Conservation (phyloP, 2,888 invertebrate genomes). For the Onthophagus sagittarius region DNA sequence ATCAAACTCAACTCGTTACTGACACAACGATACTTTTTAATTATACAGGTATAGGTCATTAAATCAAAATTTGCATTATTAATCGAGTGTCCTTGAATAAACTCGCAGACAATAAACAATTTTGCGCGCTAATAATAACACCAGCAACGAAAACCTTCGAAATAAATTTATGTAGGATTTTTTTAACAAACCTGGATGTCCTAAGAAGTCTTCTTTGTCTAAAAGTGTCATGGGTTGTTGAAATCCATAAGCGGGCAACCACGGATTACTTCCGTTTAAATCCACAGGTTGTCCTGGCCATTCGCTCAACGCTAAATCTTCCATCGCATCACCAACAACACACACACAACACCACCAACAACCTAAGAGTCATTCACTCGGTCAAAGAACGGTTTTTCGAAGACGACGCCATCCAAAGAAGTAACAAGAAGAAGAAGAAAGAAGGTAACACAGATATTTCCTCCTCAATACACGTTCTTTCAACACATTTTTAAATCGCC, state of each 20-base stretch:
- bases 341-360: neutral
- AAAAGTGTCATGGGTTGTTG: slow-evolving; percentile 57
- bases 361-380: slow-evolving; percentile 42
- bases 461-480: neutral
- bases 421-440: neutral
- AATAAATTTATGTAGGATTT: neutral
- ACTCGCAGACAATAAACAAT: too few relatives aligned
- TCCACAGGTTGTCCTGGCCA: slow-evolving; percentile 62
- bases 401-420: neutral
- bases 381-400: slow-evolving; percentile 34
- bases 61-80: too few relatives aligned
- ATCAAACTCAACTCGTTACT: too few relatives aligned
- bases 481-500: neutral
- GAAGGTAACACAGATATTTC: neutral
- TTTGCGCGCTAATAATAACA: too few relatives aligned
- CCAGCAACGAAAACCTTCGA: too few relatives aligned
- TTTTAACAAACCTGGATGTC: slow-evolving; percentile 55
- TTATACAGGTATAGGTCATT: too few relatives aligned
- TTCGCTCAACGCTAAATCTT: slow-evolving; percentile 60
- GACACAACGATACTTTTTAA: too few relatives aligned
- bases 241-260: slow-evolving; percentile 77
- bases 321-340: slow-evolving; percentile 41
- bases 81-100: too few relatives aligned
- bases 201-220: slow-evolving; percentile 60
- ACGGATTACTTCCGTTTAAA: slow-evolving; percentile 64